Evolutionary conservation across 2,113 vertebrate genomes (phyloP).

Genomic region (Tetrax tetrax): DNA sequence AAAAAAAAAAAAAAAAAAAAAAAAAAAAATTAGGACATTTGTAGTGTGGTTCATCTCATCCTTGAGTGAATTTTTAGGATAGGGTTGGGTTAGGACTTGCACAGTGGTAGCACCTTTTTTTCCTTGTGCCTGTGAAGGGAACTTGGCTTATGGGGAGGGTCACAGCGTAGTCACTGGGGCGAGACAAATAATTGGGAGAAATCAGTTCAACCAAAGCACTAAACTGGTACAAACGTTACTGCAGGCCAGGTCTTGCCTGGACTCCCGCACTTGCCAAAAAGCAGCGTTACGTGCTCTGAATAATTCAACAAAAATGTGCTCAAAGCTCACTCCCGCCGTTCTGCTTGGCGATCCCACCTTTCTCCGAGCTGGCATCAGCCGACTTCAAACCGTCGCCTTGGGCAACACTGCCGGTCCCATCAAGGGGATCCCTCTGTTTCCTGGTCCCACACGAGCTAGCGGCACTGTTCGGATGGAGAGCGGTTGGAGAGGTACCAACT

Average conservation of each 20-base stretch:
- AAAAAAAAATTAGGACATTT: not conserved
- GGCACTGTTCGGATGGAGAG: not conserved
- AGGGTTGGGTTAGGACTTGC: not conserved
- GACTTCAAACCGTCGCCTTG: not conserved
- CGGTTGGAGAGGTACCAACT: not conserved
- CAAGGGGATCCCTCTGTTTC: not conserved
- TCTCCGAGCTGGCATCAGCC: not conserved
- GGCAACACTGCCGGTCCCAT: not conserved
- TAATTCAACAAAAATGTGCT: not conserved
- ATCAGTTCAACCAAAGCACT: not conserved
- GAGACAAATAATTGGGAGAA: not conserved
- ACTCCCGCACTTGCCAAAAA: not conserved
- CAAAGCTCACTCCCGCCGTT: not conserved
- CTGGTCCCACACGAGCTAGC: not conserved
- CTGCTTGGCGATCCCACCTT: not conserved
- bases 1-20: not conserved
- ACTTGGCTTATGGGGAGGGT: not conserved
- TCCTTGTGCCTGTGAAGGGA: not conserved
- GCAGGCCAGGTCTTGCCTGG: not conserved
- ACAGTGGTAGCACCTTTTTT: not conserved
- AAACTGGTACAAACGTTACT: not conserved
- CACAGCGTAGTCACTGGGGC: not conserved
- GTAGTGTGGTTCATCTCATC: not conserved
- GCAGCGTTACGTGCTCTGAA: not conserved
- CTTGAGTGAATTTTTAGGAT: not conserved